Evolutionary conservation across 1,140 invertebrate genomes (phyloP).

Genomic region (Reticulitermes speratus): DNA sequence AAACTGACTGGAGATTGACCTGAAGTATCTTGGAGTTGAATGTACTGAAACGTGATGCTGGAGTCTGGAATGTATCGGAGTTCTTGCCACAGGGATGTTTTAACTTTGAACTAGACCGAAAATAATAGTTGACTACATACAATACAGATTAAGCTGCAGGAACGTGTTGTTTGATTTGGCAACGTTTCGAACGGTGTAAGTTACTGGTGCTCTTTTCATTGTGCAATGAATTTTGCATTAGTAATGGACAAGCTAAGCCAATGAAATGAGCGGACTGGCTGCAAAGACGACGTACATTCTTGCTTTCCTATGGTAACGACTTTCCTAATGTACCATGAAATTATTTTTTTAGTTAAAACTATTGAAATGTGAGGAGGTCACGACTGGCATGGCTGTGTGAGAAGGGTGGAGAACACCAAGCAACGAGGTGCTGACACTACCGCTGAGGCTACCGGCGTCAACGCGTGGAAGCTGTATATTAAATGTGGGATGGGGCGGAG

Average conservation of each 20-base stretch:
- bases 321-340: not conserved
- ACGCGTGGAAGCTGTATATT: not conserved
- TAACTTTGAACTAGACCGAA: not conserved
- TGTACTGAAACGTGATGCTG: not conserved
- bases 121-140: too few species aligned
- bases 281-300: not conserved
- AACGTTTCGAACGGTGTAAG: not conserved
- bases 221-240: not conserved
- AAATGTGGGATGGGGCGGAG: not conserved
- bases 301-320: not conserved
- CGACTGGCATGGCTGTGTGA: not conserved
- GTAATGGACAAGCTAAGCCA: not conserved
- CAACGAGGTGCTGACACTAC: not conserved
- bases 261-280: not conserved
- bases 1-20: not conserved
- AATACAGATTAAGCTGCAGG: not conserved
- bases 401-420: not conserved
- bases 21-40: not conserved
- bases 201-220: not conserved
- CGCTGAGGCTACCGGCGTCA: not conserved
- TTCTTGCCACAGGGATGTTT: not conserved
- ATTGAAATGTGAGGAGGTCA: not conserved
- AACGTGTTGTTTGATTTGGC: constrained; percentile 7
- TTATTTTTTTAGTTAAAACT: not conserved
- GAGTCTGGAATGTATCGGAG: not conserved